Percentiles rank a stretch among this genome's conserved stretches.
These are phyloP conservation scores for Diplodus puntazzo DNA, from an alignment of 2,797 vertebrate species.

Conservation along the genomic window DNA sequence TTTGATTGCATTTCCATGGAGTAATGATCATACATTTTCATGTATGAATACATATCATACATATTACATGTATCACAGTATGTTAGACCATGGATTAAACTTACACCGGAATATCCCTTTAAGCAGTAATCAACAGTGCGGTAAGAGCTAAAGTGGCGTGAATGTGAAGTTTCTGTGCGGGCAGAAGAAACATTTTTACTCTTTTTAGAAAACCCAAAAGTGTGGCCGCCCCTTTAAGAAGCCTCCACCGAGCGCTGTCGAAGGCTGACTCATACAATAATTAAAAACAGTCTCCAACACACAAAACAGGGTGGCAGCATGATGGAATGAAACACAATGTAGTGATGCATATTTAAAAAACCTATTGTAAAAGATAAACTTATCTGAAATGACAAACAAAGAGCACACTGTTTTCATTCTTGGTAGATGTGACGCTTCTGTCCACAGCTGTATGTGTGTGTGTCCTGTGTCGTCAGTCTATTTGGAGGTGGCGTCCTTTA, in stretches of 20 bases:
- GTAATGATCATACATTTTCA: too few species aligned
- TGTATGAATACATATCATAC: too few species aligned
- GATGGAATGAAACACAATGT: slow-evolving; percentile 2
- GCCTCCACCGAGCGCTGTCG: neutral
- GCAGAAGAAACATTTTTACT: neutral
- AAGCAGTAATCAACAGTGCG: neutral
- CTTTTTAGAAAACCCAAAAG: neutral
- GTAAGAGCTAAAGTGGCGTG: slow-evolving; percentile 9
- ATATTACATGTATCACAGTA: too few species aligned
- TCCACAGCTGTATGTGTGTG: slow-evolving; percentile 26
- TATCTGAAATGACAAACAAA: slow-evolving; percentile 1
- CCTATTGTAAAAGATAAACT: slow-evolving; percentile 1
- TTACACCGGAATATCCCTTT: too few species aligned
- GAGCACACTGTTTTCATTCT: neutral
- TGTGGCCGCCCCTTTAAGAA: slow-evolving; percentile 29
- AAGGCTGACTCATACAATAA: slow-evolving; percentile 42
- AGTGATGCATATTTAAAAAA: neutral
- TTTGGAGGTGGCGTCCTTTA: slow-evolving; percentile 86
- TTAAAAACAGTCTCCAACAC: slow-evolving; percentile 50
- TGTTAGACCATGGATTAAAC: too few species aligned
- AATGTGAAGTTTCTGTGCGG: slow-evolving; percentile 16
- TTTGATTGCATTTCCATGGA: too few species aligned
- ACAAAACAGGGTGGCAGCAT: slow-evolving; percentile 20
- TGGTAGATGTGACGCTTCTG: neutral
- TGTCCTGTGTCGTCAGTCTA: slow-evolving; percentile 3